These are phyloP conservation scores for Paedocypris sp. DNA, from an alignment of 2,113 vertebrate species.

Conservation along the genomic window DNA sequence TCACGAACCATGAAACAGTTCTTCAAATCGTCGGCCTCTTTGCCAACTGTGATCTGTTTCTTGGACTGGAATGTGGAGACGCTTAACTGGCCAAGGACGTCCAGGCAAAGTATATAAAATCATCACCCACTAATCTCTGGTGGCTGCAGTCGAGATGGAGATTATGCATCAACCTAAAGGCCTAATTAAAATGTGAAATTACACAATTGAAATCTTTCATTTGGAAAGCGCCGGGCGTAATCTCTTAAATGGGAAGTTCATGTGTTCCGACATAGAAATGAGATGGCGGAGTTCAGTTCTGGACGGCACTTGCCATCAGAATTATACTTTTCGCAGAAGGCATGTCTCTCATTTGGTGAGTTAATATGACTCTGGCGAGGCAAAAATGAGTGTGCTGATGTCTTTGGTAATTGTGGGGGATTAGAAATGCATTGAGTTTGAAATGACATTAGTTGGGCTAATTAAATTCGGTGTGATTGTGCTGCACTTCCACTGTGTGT, in stretches of 20 bases:
- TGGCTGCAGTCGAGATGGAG: neutral
- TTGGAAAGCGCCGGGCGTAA: neutral
- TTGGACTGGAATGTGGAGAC: constrained; percentile 23
- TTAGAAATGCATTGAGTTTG: constrained; percentile 40
- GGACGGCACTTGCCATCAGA: neutral
- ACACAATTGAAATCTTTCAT: neutral
- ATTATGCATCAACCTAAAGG: neutral
- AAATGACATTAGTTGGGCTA: constrained; percentile 31
- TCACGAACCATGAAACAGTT: neutral
- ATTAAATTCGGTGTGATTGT: constrained; percentile 34
- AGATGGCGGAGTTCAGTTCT: neutral
- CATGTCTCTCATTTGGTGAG: neutral
- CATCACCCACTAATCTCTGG: neutral
- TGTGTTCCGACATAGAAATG: neutral
- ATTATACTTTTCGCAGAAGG: constrained; percentile 6
- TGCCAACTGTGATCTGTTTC: constrained; percentile 8
- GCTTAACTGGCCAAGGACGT: constrained; percentile 13
- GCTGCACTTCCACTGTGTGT: constrained; percentile 10
- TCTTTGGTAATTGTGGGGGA: constrained; percentile 32
- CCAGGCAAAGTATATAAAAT: constrained; percentile 4
- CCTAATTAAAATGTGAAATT: neutral
- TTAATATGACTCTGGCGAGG: constrained; percentile 13
- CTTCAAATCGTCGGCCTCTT: neutral
- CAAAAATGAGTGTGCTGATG: constrained; percentile 21
- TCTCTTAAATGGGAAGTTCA: neutral